phyloP scores from a whole-genome alignment of 2,888 invertebrate species.

The Gymnocheta viridis region DNA sequence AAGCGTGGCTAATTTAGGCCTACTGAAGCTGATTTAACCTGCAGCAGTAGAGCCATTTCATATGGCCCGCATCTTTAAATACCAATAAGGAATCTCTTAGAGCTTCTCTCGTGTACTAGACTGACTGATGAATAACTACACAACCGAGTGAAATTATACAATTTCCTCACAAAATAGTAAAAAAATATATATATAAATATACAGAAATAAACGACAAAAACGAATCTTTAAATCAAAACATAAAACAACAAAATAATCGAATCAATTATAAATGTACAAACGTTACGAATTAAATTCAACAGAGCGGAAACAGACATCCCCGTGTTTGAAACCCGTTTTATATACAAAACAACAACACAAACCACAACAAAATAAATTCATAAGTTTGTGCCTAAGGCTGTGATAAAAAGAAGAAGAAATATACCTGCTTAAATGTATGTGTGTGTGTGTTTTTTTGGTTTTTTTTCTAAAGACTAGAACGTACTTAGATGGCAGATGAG shows the following conservation, averaged over 20 bases:
- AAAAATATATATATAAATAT: neutral
- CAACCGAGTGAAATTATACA: constrained; percentile 2
- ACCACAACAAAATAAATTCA: constrained; percentile 34
- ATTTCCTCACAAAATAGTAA: neutral
- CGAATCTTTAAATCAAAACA: constrained; percentile 52
- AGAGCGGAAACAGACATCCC: constrained; percentile 43
- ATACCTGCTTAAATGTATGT: constrained; percentile 76
- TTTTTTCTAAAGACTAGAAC: constrained; percentile 31
- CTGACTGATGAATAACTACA: constrained; percentile 62
- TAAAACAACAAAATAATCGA: constrained; percentile 58
- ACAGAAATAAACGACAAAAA: constrained; percentile 21
- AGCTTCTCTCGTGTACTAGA: constrained; percentile 66
- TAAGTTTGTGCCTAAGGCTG: constrained; percentile 79
- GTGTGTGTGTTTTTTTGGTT: neutral
- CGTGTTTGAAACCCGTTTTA: constrained; percentile 55
- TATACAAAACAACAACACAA: constrained; percentile 38
- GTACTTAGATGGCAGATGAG: constrained; percentile 12
- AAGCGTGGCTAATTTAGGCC: constrained; percentile 69
- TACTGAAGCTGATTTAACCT: constrained; percentile 64
- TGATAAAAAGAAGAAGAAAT: constrained; percentile 75
- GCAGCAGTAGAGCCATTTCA: constrained; percentile 59
- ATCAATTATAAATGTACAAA: constrained; percentile 70
- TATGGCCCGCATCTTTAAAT: constrained; percentile 55
- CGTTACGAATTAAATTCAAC: constrained; percentile 65
- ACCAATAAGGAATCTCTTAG: constrained; percentile 62